A percentile compares a stretch with the other conserved stretches of the same genome.
Conservation (phyloP, 2,113 vertebrate genomes). For the Crocuta crocuta region DNA sequence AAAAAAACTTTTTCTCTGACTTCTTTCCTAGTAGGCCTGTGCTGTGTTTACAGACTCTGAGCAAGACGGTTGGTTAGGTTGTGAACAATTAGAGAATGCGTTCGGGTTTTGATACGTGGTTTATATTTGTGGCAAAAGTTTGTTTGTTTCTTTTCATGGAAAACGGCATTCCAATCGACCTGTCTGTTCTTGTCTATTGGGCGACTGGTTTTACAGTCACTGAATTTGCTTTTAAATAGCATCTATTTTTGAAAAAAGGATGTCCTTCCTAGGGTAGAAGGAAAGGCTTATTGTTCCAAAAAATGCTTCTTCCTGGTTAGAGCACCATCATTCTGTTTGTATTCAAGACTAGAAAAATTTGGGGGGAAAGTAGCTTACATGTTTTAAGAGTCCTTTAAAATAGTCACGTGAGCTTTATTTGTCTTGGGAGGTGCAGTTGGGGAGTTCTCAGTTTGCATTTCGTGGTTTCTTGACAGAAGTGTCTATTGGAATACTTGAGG, state of each 20-base stretch:
- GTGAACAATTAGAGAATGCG: not conserved
- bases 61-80: not conserved
- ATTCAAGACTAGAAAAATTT: constrained; percentile 13
- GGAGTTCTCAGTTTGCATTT: not conserved
- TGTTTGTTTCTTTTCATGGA: not conserved
- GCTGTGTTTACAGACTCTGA: not conserved
- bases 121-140: not conserved
- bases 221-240: constrained; percentile 40
- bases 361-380: not conserved
- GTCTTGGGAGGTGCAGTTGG: not conserved
- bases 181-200: not conserved
- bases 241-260: constrained; percentile 71
- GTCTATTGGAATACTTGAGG: not conserved
- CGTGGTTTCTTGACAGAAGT: not conserved
- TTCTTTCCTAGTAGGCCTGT: not conserved
- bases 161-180: not conserved
- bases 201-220: not conserved
- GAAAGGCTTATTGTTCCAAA: constrained; percentile 73
- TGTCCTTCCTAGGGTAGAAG: constrained; percentile 61
- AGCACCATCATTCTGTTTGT: constrained; percentile 68
- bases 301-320: constrained; percentile 60
- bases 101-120: not conserved
- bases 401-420: not conserved
- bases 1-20: not conserved
- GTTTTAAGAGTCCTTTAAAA: constrained; percentile 4